Evolutionary conservation across 2,797 vertebrate genomes (phyloP).

Genomic region (Coregonus suidteri): DNA sequence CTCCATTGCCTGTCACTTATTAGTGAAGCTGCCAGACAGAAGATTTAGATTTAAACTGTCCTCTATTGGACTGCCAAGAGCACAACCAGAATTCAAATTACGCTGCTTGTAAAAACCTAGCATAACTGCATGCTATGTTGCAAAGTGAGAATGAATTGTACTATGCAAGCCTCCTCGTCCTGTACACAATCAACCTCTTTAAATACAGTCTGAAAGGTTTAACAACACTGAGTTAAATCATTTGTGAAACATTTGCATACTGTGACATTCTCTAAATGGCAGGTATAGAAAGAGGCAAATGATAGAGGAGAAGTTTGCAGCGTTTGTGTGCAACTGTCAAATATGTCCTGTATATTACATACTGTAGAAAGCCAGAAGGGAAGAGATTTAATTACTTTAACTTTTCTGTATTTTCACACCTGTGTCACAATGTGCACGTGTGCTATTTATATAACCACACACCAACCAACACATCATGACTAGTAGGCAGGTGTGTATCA

Average conservation of each 20-base stretch:
- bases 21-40: not conserved
- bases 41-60: conserved; percentile 24
- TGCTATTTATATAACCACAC: too few relatives aligned
- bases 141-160: not conserved
- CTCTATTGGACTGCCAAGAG: conserved; percentile 5
- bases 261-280: conserved; percentile 42
- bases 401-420: not conserved
- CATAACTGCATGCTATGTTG: not conserved
- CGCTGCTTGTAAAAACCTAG: not conserved
- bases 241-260: conserved; percentile 41
- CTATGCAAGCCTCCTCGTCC: not conserved
- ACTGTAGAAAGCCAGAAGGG: not conserved
- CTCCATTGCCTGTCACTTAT: too few relatives aligned
- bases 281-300: not conserved
- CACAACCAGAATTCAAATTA: conserved; percentile 5
- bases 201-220: not conserved
- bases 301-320: not conserved
- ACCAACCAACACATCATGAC: not conserved
- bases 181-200: not conserved
- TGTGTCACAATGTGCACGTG: too few relatives aligned
- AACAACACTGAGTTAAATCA: conserved; percentile 35
- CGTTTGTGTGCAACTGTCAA: not conserved
- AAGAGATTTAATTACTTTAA: not conserved
- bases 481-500: not conserved
- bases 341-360: not conserved